phyloP scores from a whole-genome alignment of 2,888 invertebrate genomes.

The Drosophila planitibia region DNA sequence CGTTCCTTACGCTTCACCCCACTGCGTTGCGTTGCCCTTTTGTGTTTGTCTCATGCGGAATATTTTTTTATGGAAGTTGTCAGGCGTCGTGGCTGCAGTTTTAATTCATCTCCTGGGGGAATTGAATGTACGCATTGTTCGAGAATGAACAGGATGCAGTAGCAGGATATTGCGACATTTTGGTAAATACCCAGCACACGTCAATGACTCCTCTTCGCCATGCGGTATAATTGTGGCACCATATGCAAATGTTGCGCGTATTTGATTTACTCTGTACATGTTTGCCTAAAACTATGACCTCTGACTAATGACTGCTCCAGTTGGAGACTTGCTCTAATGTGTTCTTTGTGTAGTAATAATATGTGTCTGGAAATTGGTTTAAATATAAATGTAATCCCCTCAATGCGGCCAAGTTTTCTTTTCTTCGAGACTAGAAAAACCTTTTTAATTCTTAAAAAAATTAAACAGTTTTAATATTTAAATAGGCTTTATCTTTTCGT shows the following conservation, averaged over 20 bases:
- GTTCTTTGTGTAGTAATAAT: not conserved
- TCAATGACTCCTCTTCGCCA: slow-evolving; percentile 50
- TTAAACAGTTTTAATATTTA: too few species aligned
- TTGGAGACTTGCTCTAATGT: slow-evolving; percentile 1
- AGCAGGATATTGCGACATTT: slow-evolving; percentile 66
- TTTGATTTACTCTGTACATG: slow-evolving; percentile 4
- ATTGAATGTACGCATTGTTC: slow-evolving; percentile 62
- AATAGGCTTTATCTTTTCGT: not conserved
- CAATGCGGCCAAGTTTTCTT: not conserved
- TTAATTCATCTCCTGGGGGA: slow-evolving; percentile 61
- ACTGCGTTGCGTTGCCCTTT: slow-evolving; percentile 12
- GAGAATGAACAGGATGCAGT: slow-evolving; percentile 50
- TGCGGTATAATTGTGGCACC: slow-evolving; percentile 53
- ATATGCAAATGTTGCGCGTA: not conserved
- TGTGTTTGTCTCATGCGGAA: slow-evolving; percentile 37
- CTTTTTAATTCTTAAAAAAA: not conserved
- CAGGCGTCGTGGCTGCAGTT: slow-evolving; percentile 46
- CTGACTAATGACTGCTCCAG: slow-evolving; percentile 30
- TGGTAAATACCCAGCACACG: slow-evolving; percentile 51
- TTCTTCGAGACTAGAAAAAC: not conserved
- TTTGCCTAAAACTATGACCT: slow-evolving; percentile 12
- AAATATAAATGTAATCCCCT: not conserved
- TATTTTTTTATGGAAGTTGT: slow-evolving; percentile 40
- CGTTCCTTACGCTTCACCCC: slow-evolving; percentile 7
- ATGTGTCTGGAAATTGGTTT: not conserved